Conservation (phyloP, 2,888 invertebrate genomes). For the Nemotelus pantherinus region DNA sequence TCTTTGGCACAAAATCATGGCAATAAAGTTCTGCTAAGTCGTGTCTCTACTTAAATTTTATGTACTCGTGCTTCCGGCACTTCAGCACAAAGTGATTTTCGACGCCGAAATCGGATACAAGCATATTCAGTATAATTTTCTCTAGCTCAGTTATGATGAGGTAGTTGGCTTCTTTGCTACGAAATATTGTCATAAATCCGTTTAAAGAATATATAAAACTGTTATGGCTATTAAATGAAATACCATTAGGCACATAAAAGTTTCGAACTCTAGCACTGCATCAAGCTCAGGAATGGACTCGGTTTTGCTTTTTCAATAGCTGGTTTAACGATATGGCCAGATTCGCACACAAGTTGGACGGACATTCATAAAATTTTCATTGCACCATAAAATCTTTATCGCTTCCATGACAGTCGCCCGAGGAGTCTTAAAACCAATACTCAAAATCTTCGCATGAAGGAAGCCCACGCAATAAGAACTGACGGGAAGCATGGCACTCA, state of each 20-base stretch:
- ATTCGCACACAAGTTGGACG: slow-evolving; percentile 15
- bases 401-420: slow-evolving; percentile 15
- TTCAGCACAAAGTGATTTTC: too few species aligned
- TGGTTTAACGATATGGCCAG: slow-evolving; percentile 27
- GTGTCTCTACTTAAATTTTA: too few species aligned
- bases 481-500: too few species aligned
- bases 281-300: neutral
- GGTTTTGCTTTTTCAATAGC: slow-evolving; percentile 2
- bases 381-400: slow-evolving; percentile 36
- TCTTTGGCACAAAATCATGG: too few species aligned
- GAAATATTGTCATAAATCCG: neutral
- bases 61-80: too few species aligned
- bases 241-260: slow-evolving; percentile 22
- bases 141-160: neutral
- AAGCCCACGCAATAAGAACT: neutral
- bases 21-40: too few species aligned
- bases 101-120: too few species aligned
- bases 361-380: slow-evolving; percentile 36
- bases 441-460: slow-evolving; percentile 1
- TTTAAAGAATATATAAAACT: slow-evolving; percentile 16
- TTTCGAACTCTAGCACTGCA: slow-evolving; percentile 10
- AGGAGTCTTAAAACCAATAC: slow-evolving; percentile 17
- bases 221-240: slow-evolving; percentile 21
- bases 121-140: too few species aligned
- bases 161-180: neutral